These are phyloP conservation scores for Intellagama lesueurii DNA, from an alignment of 2,797 vertebrate genomes.

Conservation along the genomic window DNA sequence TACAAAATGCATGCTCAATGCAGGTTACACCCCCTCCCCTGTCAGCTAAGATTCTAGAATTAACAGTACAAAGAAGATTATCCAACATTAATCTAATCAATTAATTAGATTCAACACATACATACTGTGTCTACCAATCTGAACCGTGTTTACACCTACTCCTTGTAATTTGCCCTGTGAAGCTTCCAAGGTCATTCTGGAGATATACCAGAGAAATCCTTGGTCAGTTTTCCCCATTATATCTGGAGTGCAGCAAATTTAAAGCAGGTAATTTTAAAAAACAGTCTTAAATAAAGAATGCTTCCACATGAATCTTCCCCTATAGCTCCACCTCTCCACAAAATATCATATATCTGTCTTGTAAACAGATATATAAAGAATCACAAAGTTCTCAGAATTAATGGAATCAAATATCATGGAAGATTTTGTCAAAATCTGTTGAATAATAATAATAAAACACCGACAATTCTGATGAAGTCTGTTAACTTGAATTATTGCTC, in stretches of 20 bases:
- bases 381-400: background rate
- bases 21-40: too few relatives aligned
- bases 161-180: background rate
- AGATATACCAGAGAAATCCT: background rate
- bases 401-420: background rate
- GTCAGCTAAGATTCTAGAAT: background rate
- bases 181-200: background rate
- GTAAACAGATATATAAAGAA: background rate
- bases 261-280: background rate
- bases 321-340: background rate
- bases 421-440: background rate
- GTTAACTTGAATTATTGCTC: background rate
- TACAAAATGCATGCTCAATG: background rate
- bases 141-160: background rate
- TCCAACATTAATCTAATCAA: background rate
- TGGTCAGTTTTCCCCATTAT: background rate
- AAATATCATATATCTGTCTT: background rate
- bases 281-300: background rate
- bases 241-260: background rate
- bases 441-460: background rate
- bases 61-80: background rate
- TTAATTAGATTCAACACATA: background rate
- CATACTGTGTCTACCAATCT: background rate
- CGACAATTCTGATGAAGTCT: background rate
- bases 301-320: background rate